Percentiles rank a stretch among this genome's conserved stretches.
Conservation (phyloP, 30 jellyfish, hydroid and myxozoan genomes). For the Turritopsis dohrnii region DNA sequence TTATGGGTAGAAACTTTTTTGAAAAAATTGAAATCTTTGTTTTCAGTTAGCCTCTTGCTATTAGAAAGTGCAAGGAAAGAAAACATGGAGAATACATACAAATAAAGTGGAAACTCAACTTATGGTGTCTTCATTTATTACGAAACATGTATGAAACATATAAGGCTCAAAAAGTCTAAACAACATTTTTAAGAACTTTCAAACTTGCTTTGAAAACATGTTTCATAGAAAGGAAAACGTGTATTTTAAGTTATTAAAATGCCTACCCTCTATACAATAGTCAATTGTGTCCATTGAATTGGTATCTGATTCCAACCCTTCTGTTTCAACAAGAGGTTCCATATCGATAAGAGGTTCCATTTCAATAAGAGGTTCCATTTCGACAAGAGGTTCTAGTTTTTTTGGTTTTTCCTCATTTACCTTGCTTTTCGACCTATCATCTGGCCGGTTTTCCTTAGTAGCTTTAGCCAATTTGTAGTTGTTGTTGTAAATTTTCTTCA, state of each 20-base stretch:
- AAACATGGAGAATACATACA: background rate
- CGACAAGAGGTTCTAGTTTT: background rate
- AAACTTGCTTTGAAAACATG: background rate
- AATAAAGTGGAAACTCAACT: background rate
- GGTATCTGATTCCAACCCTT: background rate
- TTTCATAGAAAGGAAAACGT: too few species aligned
- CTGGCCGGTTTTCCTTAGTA: background rate
- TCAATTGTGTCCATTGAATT: background rate
- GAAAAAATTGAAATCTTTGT: background rate
- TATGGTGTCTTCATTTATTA: background rate
- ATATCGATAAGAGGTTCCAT: background rate
- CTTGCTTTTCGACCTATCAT: background rate
- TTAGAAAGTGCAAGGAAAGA: background rate
- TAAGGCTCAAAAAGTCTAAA: background rate
- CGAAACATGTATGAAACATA: background rate
- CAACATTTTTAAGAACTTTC: background rate
- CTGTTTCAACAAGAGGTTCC: background rate
- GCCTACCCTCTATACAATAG: background rate
- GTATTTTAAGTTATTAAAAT: background rate
- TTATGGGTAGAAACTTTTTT: background rate
- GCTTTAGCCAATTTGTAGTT: background rate
- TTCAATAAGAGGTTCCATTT: background rate
- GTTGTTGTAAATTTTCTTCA: background rate
- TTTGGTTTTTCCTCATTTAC: background rate
- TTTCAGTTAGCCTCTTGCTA: background rate